Conservation (phyloP, 2,113 vertebrate genomes). For the Barnardius zonarius region DNA sequence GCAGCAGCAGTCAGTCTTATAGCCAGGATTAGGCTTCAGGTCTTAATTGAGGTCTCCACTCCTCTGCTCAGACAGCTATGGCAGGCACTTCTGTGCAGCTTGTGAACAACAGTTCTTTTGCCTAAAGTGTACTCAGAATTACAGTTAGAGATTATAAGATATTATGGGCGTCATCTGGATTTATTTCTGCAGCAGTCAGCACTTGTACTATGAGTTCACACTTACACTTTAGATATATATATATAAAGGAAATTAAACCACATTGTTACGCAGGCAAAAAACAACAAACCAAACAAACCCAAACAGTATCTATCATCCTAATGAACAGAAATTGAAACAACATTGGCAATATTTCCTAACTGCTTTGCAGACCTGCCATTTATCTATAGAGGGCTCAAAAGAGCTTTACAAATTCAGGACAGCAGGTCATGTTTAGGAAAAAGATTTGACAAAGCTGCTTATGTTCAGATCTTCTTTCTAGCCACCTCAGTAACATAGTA, state of each 20-base stretch:
- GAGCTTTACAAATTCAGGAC: background rate
- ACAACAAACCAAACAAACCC: background rate
- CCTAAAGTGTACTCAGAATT: background rate
- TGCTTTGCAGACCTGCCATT: background rate
- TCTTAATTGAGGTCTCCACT: background rate
- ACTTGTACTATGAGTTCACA: background rate
- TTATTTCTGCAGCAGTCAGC: background rate
- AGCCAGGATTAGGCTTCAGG: background rate
- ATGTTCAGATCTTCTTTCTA: background rate
- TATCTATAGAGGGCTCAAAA: background rate
- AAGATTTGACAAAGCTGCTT: slow-evolving; percentile 16
- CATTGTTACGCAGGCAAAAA: background rate
- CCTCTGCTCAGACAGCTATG: background rate
- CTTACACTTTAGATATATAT: background rate
- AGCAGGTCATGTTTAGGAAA: background rate
- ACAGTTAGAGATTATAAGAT: background rate
- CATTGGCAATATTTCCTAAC: background rate
- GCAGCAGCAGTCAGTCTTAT: background rate
- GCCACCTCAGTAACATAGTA: background rate
- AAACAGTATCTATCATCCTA: background rate
- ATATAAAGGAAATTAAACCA: background rate
- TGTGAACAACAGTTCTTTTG: background rate
- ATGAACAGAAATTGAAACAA: background rate
- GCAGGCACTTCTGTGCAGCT: background rate
- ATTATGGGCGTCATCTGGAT: background rate